Evolutionary conservation across 1,140 invertebrate genomes (phyloP), one percentile per base, ranked within the genome.

Genomic region (Geopemphigus sp.): DNA sequence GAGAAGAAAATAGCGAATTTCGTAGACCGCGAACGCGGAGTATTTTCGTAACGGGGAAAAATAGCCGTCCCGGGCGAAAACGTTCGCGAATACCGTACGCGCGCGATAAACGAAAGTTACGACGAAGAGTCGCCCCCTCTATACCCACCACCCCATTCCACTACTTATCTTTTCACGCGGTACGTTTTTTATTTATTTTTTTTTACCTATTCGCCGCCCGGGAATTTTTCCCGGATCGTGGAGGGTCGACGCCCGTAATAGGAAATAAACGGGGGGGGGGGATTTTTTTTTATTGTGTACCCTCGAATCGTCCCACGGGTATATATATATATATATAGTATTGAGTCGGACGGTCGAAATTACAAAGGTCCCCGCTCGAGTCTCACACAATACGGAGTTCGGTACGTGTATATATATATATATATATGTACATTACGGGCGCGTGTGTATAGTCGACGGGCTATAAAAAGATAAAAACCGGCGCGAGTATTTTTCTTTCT

Each of bases 41-140:
- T n/a, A n/a, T n/a, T n/a, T 8, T 39, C 32, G 32, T n/a, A 39
- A 39, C 8, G 32, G 8, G 3, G 3, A 39, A 39, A 39, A 39
- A 39, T 8, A 8, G 8, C 32, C 8, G 32, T 39, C 32, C 3
- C 32, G 15, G 15, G 22, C 59, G 26, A 14, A 15, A 1, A 61
- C 26, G 10, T 39, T 39, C 3, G 32, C 32, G 32, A 39, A 39
- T 3, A 8, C 8, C 32, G 32, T 14, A 68, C 45, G 66, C 8
- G 45, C 22, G 15, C 32, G 70, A 73, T 73, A 73, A 73, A 73
- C 56, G 24, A 73, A 73, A 73, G 70, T 73, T 73, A 73, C 14
- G 19, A 73, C 56, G 26, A 57, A 73, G 70, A 56, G 24, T 54
- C 54, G 14, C 29, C 19, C 53, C 68, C 68, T 72, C 54, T 66